phyloP scores from a whole-genome alignment of 2,888 invertebrate species.

The Podabrus alpinus region DNA sequence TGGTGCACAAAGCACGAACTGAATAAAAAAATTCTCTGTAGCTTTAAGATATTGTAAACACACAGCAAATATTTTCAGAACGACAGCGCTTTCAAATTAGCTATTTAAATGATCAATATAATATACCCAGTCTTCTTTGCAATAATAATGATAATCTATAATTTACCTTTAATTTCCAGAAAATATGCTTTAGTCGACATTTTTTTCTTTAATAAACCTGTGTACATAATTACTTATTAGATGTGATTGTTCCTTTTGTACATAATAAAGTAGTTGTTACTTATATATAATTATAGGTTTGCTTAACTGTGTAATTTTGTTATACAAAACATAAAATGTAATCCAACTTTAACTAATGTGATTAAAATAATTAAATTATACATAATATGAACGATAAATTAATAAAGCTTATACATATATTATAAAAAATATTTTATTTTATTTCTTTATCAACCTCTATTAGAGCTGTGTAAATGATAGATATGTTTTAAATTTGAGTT shows the following conservation, averaged over 20 bases:
- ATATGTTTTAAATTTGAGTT: no score
- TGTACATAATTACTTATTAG: neutral
- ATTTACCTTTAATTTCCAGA: neutral
- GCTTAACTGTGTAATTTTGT: neutral
- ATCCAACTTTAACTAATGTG: neutral
- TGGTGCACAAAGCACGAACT: neutral
- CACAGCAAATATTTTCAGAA: neutral
- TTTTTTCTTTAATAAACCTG: neutral
- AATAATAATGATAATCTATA: neutral
- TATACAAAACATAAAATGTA: neutral
- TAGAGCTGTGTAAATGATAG: no score
- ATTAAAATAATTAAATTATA: neutral
- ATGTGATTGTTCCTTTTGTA: neutral
- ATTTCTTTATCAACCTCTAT: neutral
- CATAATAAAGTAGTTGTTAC: neutral
- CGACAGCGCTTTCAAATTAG: neutral
- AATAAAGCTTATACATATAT: neutral
- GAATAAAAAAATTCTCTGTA: neutral
- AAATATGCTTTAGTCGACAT: neutral
- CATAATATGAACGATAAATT: neutral
- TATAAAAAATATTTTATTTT: neutral
- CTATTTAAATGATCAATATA: neutral
- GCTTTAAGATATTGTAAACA: neutral
- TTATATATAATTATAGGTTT: neutral
- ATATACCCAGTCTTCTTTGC: no score